A percentile compares a stretch with the other conserved stretches of the same genome.
These are phyloP conservation scores for Cerceris ruficornis DNA, from an alignment of 2,888 invertebrate genomes.

Conservation along the genomic window DNA sequence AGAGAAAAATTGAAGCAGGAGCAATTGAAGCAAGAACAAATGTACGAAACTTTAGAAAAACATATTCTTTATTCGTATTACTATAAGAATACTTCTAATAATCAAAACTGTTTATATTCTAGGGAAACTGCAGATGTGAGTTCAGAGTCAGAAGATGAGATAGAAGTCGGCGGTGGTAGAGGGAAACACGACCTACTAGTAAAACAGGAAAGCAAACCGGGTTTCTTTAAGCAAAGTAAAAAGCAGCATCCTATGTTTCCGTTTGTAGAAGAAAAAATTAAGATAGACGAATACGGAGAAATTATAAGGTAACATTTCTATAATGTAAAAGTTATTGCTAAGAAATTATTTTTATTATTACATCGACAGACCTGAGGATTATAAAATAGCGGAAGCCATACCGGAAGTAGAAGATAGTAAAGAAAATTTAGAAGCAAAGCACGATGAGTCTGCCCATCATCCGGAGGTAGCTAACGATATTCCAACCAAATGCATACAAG, in stretches of 20 bases:
- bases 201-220: conserved; percentile 88
- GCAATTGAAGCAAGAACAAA: conserved; percentile 80
- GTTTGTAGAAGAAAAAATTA: conserved; percentile 94
- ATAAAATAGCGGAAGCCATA: conserved; percentile 89
- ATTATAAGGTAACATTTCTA: conserved; percentile 86
- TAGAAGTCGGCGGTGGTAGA: conserved; percentile 89
- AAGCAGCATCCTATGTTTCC: conserved; percentile 99
- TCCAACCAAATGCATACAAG: conserved; percentile 94
- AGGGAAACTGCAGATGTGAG: conserved; percentile 88
- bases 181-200: conserved; percentile 95
- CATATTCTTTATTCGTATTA: conserved; percentile 20
- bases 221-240: conserved; percentile 94
- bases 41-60: conserved; percentile 55
- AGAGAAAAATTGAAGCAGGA: conserved; percentile 85
- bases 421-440: conserved; percentile 86
- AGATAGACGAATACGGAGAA: conserved; percentile 98
- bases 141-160: conserved; percentile 93
- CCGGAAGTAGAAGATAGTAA: conserved; percentile 87
- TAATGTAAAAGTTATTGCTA: conserved; percentile 2
- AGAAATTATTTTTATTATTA: not conserved
- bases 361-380: conserved; percentile 90
- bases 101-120: conserved; percentile 39
- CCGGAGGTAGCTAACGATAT: conserved; percentile 85
- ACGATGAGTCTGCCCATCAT: conserved; percentile 84
- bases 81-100: conserved; percentile 23